Evolutionary conservation across 2,113 vertebrate genomes (phyloP).

Genomic region (Lagopus leucura): DNA sequence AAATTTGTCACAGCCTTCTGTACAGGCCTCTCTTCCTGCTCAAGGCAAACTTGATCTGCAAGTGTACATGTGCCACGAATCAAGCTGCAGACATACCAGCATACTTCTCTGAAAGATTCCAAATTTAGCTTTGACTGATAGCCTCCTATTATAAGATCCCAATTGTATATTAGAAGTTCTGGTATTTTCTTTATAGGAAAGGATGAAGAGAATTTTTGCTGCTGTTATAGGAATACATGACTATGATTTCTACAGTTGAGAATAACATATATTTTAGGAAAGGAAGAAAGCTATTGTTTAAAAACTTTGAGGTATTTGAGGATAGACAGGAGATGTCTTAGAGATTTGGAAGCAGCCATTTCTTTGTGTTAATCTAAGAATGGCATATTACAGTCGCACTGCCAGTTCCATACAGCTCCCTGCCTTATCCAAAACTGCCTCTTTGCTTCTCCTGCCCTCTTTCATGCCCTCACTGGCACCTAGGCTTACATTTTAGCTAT

Average conservation of each 20-base stretch:
- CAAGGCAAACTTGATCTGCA: constrained; percentile 17
- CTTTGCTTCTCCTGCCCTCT: background rate
- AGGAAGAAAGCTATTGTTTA: background rate
- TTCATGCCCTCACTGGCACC: background rate
- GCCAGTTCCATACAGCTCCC: background rate
- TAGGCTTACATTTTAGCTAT: background rate
- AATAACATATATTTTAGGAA: background rate
- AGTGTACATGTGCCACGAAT: background rate
- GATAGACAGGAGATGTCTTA: background rate
- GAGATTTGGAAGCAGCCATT: background rate
- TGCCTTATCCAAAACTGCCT: background rate
- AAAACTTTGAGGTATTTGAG: background rate
- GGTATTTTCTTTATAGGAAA: constrained; percentile 16
- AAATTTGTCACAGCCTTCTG: constrained; percentile 4
- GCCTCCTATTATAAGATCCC: constrained; percentile 1
- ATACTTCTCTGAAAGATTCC: constrained; percentile 6
- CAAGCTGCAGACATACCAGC: background rate
- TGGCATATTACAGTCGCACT: accelerated
- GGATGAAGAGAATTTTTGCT: background rate
- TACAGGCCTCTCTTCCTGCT: background rate
- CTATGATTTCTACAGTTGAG: background rate
- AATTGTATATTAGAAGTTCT: constrained; percentile 10
- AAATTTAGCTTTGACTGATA: background rate
- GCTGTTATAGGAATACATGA: background rate
- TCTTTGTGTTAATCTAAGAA: background rate